These are phyloP conservation scores for Chaenocephalus aceratus DNA, from an alignment of 2,113 vertebrate species.

Conservation along the genomic window DNA sequence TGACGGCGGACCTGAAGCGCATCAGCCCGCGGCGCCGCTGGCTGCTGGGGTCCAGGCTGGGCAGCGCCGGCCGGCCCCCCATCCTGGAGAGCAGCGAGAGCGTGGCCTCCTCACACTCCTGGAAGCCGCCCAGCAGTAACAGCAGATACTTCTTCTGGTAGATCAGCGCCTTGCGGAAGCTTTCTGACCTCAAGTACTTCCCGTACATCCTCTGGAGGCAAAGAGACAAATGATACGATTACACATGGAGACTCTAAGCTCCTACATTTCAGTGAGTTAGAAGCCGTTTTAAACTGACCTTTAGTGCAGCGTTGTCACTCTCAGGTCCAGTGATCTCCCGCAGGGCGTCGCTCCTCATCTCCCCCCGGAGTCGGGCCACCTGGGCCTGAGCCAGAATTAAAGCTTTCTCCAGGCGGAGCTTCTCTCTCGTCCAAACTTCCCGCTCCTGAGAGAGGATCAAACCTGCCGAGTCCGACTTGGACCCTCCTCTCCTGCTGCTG, in stretches of 20 bases:
- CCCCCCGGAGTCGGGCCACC: slow-evolving; percentile 86
- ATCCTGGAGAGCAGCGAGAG: slow-evolving; percentile 91
- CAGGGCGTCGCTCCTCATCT: slow-evolving; percentile 88
- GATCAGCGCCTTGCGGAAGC: slow-evolving; percentile 96
- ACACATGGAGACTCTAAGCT: not conserved
- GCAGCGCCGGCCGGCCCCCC: slow-evolving; percentile 87
- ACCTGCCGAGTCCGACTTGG: slow-evolving; percentile 72
- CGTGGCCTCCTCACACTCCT: slow-evolving; percentile 96
- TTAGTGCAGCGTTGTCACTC: slow-evolving; percentile 87
- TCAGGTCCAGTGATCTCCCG: slow-evolving; percentile 86
- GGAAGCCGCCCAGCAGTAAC: slow-evolving; percentile 94
- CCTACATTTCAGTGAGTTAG: not conserved
- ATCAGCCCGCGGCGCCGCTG: slow-evolving; percentile 86
- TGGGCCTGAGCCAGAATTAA: slow-evolving; percentile 89
- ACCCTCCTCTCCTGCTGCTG: slow-evolving; percentile 67
- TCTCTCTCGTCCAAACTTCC: slow-evolving; percentile 90
- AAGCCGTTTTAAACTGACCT: slow-evolving; percentile 80
- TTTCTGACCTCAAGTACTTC: slow-evolving; percentile 93
- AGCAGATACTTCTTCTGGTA: slow-evolving; percentile 99
- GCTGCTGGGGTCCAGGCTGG: slow-evolving; percentile 80
- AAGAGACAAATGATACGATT: not conserved
- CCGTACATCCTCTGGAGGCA: slow-evolving; percentile 91
- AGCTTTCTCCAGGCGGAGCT: slow-evolving; percentile 86
- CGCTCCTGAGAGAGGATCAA: slow-evolving; percentile 86
- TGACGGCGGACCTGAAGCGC: slow-evolving; percentile 91